Conservation (phyloP, 2,888 invertebrate species). For the Dicranocentrus wangi region DNA sequence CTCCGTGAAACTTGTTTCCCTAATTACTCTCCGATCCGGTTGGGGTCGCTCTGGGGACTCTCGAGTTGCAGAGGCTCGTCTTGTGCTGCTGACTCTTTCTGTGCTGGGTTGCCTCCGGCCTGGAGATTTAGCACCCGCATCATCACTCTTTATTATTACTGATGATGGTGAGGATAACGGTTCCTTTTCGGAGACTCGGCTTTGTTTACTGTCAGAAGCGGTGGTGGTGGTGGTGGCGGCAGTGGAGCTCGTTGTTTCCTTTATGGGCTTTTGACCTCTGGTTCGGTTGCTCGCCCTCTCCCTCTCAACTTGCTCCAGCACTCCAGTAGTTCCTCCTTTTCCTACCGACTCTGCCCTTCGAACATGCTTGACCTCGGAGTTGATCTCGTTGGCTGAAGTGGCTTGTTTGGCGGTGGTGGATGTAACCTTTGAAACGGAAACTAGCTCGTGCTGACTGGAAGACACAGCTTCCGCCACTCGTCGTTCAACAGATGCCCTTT, state of each 20-base stretch:
- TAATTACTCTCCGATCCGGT: neutral
- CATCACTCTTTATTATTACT: conserved; percentile 8
- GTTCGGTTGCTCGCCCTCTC: neutral
- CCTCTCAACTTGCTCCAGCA: conserved; percentile 3
- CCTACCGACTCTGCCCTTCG: neutral
- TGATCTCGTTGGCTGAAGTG: too few species aligned
- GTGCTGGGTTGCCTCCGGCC: conserved; percentile 17
- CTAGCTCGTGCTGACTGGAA: too few species aligned
- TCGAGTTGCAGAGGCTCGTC: neutral
- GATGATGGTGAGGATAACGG: conserved; percentile 4
- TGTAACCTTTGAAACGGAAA: too few species aligned
- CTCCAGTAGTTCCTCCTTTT: too few species aligned
- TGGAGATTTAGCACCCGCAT: conserved; percentile 18
- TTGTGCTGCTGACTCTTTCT: conserved; percentile 18
- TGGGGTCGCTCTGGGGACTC: conserved; percentile 21
- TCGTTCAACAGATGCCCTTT: conserved; percentile 35
- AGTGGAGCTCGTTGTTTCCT: neutral
- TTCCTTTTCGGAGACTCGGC: neutral
- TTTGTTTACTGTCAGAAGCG: neutral
- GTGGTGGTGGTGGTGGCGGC: too few species aligned
- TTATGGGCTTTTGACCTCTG: neutral
- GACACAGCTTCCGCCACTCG: neutral
- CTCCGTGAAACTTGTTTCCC: neutral
- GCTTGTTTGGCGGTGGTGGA: neutral
- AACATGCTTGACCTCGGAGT: neutral